These are phyloP conservation scores for Helicolenus hilgendorfi DNA, from an alignment of 2,797 vertebrate genomes.

Conservation along the genomic window DNA sequence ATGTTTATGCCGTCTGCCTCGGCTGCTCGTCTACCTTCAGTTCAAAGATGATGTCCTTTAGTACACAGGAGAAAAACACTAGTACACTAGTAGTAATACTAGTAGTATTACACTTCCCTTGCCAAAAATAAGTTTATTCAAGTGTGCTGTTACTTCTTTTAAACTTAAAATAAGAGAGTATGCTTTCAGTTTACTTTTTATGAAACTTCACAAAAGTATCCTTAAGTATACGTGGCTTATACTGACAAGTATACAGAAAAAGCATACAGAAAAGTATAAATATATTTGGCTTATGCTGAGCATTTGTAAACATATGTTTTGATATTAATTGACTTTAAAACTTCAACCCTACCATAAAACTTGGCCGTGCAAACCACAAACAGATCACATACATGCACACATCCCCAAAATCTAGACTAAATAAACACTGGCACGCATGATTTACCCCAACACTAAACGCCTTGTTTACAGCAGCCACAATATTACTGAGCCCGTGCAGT, in stretches of 20 bases:
- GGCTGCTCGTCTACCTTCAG: neutral
- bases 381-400: constrained; percentile 14
- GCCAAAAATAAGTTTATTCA: too few species aligned
- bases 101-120: neutral
- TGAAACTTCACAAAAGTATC: too few species aligned
- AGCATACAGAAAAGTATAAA: too few species aligned
- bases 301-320: too few species aligned
- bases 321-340: too few species aligned
- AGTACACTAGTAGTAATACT: neutral
- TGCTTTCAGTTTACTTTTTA: too few species aligned
- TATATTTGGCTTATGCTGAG: too few species aligned
- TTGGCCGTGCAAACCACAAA: constrained; percentile 34
- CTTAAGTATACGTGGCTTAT: too few species aligned
- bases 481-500: constrained; percentile 49
- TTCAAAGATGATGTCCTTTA: neutral
- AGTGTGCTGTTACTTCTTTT: too few species aligned
- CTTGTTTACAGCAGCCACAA: constrained; percentile 81
- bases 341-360: constrained; percentile 13
- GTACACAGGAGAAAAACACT: neutral
- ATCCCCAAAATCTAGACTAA: constrained; percentile 36
- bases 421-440: constrained; percentile 57
- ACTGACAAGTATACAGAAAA: too few species aligned
- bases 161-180: too few species aligned
- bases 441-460: constrained; percentile 24
- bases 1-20: neutral